Conservation (phyloP, 1,140 invertebrate species). For the Acyrthosiphon pisum region DNA sequence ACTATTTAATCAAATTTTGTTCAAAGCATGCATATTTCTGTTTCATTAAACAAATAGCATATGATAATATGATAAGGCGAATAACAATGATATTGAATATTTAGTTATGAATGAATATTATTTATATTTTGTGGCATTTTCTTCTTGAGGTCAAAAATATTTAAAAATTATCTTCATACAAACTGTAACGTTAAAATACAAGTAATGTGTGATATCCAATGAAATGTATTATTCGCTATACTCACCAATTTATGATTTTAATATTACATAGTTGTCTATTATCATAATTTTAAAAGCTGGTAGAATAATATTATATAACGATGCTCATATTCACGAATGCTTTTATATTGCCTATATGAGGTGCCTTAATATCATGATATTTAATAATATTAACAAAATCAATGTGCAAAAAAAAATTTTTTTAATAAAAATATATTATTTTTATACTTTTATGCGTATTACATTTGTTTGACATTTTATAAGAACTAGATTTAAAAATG, state of each 20-base stretch:
- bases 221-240: background rate
- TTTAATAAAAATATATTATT: background rate
- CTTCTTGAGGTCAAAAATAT: background rate
- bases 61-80: background rate
- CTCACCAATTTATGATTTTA: background rate
- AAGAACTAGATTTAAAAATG: background rate
- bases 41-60: background rate
- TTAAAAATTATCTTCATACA: background rate
- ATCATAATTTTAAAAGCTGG: background rate
- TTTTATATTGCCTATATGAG: conserved; percentile 29
- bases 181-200: background rate
- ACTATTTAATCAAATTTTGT: conserved; percentile 7
- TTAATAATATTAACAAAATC: background rate
- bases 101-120: background rate
- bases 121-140: background rate
- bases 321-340: background rate
- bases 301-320: background rate
- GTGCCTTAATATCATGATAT: background rate
- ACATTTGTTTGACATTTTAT: background rate
- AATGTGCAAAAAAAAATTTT: background rate
- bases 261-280: background rate
- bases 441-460: background rate
- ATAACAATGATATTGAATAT: background rate
- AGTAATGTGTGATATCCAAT: background rate
- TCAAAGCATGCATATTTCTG: background rate